A percentile compares a stretch with the other conserved stretches of the same genome.
Evolutionary conservation across 2,888 invertebrate species (phyloP).

Genomic region (Helicoverpa assulta): DNA sequence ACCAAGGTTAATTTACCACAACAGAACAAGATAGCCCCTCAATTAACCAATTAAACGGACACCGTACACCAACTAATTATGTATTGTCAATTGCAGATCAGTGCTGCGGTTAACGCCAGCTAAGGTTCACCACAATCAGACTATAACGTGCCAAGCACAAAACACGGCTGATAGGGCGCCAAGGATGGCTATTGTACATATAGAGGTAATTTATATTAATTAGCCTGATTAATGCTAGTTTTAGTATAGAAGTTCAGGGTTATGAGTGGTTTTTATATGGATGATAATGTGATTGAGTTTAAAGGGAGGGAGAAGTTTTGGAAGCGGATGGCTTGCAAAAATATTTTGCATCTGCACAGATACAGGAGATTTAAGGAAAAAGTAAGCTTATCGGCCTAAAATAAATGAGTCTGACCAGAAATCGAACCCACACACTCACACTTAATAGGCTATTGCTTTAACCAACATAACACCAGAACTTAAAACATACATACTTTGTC

Average conservation of each 20-base stretch:
- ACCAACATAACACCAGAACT: too few relatives aligned
- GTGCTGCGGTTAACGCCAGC: constrained; percentile 95
- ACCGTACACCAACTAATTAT: constrained; percentile 18
- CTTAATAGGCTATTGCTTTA: too few relatives aligned
- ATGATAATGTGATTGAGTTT: too few relatives aligned
- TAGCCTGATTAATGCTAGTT: too few relatives aligned
- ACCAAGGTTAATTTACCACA: not conserved
- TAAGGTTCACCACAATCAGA: constrained; percentile 96
- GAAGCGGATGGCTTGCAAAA: too few relatives aligned
- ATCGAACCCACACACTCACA: too few relatives aligned
- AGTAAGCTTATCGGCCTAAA: too few relatives aligned
- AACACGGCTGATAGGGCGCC: constrained; percentile 97
- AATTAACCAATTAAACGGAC: constrained; percentile 15
- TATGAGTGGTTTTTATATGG: not conserved
- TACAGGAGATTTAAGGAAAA: too few relatives aligned
- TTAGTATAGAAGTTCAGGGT: not conserved
- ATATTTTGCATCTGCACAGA: too few relatives aligned
- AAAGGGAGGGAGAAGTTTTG: too few relatives aligned
- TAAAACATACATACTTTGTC: too few relatives aligned
- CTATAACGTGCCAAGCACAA: constrained; percentile 97
- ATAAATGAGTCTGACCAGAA: too few relatives aligned
- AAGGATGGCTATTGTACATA: constrained; percentile 93
- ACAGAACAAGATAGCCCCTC: not conserved
- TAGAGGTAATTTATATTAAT: constrained; percentile 91
- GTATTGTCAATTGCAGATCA: constrained; percentile 89